A percentile compares a stretch with the other conserved stretches of the same genome.
These are phyloP conservation scores for Bubo blakistoni DNA, from an alignment of 2,113 vertebrate genomes.

Conservation along the genomic window DNA sequence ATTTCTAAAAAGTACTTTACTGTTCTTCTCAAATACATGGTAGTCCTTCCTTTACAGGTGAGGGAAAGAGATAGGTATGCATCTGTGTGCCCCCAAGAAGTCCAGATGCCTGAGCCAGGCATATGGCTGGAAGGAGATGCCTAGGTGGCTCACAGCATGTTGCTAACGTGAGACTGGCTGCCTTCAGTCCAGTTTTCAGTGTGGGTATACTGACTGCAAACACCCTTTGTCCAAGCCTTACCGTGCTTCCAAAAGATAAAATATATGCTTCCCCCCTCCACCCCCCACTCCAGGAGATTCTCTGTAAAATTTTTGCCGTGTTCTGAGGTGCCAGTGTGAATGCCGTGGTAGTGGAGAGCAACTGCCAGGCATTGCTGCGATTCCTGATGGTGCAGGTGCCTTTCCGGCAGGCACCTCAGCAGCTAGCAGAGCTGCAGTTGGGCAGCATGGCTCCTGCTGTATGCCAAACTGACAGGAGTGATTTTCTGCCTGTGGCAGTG, in stretches of 20 bases:
- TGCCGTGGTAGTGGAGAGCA: not conserved
- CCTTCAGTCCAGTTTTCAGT: not conserved
- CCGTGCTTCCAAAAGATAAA: accelerated
- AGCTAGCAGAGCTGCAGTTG: not conserved
- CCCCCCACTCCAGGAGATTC: not conserved
- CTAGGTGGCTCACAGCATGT: accelerated
- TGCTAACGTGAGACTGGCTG: not conserved
- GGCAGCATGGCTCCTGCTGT: accelerated
- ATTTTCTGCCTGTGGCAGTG: not conserved
- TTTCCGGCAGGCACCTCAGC: accelerated
- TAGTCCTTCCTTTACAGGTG: not conserved
- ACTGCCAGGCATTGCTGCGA: not conserved
- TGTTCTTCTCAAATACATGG: not conserved
- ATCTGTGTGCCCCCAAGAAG: not conserved
- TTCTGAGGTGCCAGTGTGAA: accelerated
- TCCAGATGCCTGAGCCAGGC: not conserved
- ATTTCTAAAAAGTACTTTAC: not conserved
- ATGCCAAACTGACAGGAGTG: too few relatives aligned
- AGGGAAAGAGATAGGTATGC: too few relatives aligned
- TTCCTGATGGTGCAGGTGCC: not conserved
- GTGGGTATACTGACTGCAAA: not conserved
- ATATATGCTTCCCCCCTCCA: accelerated
- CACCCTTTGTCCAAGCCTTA: not conserved
- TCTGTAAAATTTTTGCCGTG: accelerated
- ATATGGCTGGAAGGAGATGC: not conserved